Conservation (phyloP, 2,113 vertebrate genomes). For the Nothoprocta pentlandii region DNA sequence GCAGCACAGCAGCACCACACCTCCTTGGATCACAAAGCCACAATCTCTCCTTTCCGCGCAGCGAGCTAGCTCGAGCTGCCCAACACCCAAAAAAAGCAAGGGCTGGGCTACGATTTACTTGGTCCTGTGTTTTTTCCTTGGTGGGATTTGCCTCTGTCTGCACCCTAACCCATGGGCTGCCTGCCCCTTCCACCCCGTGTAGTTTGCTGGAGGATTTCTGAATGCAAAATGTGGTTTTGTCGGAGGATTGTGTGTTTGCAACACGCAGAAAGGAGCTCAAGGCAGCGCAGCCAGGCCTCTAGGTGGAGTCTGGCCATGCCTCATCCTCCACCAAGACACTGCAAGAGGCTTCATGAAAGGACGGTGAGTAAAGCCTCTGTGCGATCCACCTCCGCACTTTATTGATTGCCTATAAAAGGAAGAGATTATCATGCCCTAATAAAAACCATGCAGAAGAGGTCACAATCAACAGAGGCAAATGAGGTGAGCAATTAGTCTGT, state of each 20-base stretch:
- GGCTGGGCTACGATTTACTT: accelerated
- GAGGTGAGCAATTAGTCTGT: background rate
- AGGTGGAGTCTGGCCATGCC: background rate
- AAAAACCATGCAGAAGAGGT: background rate
- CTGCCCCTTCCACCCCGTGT: background rate
- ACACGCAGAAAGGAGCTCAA: accelerated
- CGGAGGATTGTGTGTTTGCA: accelerated
- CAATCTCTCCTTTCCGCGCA: background rate
- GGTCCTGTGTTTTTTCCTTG: accelerated
- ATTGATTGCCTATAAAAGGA: background rate
- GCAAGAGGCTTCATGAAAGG: background rate
- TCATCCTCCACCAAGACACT: background rate
- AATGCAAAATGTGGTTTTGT: accelerated
- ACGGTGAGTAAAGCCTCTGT: constrained; percentile 9
- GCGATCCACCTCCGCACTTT: constrained; percentile 20
- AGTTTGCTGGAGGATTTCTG: background rate
- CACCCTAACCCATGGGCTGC: background rate
- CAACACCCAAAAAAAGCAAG: background rate
- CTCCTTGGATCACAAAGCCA: constrained; percentile 38
- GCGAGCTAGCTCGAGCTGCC: background rate
- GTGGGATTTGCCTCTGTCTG: background rate
- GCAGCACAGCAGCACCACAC: constrained; percentile 32
- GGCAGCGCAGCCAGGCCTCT: background rate
- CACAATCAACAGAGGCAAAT: background rate
- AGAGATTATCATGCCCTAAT: constrained; percentile 9